Percentiles rank a stretch among this genome's conserved stretches.
Conservation (phyloP, 2,888 invertebrate genomes). For the Napeogenes inachia region DNA sequence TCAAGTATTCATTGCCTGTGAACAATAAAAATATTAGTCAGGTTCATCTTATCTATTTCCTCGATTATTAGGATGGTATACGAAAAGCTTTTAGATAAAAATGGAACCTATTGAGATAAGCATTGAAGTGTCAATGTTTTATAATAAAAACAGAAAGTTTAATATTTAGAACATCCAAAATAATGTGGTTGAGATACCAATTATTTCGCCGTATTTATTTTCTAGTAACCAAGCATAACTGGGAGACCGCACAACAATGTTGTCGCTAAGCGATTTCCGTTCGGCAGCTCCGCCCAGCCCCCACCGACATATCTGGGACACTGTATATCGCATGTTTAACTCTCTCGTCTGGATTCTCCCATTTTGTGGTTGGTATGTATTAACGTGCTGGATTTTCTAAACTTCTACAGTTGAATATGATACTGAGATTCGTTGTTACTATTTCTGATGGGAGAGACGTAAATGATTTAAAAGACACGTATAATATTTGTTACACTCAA, state of each 20-base stretch:
- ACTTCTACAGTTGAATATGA: too few relatives aligned
- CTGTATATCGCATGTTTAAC: constrained; percentile 40
- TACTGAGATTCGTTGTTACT: too few relatives aligned
- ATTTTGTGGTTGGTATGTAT: constrained; percentile 12
- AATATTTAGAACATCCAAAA: background rate
- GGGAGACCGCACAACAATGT: constrained; percentile 66
- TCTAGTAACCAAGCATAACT: constrained; percentile 31
- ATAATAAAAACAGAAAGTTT: background rate
- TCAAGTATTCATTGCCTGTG: constrained; percentile 73
- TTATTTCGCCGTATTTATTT: constrained; percentile 26
- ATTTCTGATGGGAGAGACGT: too few relatives aligned
- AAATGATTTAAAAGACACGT: too few relatives aligned
- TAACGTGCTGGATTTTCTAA: too few relatives aligned
- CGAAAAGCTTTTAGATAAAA: constrained; percentile 32
- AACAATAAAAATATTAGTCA: constrained; percentile 29
- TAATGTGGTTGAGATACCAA: background rate
- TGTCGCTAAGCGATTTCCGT: constrained; percentile 73
- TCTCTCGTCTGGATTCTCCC: constrained; percentile 22
- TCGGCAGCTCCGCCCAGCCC: constrained; percentile 51
- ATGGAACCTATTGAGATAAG: constrained; percentile 30
- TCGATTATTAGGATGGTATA: constrained; percentile 10
- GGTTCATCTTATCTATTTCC: constrained; percentile 8
- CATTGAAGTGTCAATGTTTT: constrained; percentile 22
- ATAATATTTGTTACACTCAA: too few relatives aligned
- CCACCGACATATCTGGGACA: constrained; percentile 69